Conservation (phyloP, 2,113 vertebrate species). For the Rhea americana region DNA sequence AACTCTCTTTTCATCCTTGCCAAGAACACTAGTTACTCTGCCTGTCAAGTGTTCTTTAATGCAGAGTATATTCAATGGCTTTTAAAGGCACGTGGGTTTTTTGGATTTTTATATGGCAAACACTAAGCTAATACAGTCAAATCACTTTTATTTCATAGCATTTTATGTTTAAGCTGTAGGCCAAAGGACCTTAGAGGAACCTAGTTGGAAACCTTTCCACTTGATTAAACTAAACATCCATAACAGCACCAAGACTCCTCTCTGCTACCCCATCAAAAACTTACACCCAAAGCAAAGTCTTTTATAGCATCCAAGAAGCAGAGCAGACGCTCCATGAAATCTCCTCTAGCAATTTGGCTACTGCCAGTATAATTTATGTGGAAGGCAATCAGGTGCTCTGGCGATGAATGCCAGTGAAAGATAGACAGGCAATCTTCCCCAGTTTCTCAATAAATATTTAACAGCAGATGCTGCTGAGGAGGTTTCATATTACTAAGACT, state of each 20-base stretch:
- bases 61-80: background rate
- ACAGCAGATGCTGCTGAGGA: constrained; percentile 17
- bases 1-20: background rate
- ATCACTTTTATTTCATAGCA: background rate
- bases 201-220: background rate
- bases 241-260: background rate
- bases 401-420: background rate
- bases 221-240: background rate
- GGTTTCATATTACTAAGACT: constrained; percentile 26
- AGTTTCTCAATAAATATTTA: constrained; percentile 42
- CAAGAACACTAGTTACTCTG: background rate
- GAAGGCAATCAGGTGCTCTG: background rate
- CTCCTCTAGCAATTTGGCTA: background rate
- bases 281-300: background rate
- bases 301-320: background rate
- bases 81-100: background rate
- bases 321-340: background rate
- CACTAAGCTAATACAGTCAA: background rate
- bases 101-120: background rate
- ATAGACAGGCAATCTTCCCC: background rate
- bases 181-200: background rate
- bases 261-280: background rate
- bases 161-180: background rate
- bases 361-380: background rate
- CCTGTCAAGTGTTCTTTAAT: background rate